phyloP scores from a whole-genome alignment of 2,888 invertebrate genomes.

The Rotaria magnacalcarata region DNA sequence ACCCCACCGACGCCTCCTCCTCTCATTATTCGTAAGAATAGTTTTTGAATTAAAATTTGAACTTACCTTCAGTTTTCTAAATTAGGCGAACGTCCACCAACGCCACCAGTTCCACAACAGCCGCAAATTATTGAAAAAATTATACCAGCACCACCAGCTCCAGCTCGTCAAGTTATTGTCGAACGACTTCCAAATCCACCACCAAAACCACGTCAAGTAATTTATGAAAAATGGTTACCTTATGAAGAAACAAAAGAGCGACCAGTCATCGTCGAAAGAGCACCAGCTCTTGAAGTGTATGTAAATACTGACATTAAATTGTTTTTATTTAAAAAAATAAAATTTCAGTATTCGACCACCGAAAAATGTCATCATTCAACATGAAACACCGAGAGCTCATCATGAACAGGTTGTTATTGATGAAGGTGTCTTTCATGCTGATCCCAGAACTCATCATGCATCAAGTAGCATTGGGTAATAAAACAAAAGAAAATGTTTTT shows the following conservation, averaged over 20 bases:
- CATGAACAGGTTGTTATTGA: conserved; percentile 10
- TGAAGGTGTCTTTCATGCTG: conserved; percentile 34
- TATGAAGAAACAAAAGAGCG: conserved; percentile 27
- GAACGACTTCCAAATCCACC: neutral
- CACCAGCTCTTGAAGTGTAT: neutral
- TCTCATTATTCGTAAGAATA: conserved; percentile 8
- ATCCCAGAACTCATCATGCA: neutral
- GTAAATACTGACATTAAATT: neutral
- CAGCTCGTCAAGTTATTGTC: conserved; percentile 25
- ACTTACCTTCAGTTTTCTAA: neutral
- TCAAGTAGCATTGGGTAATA: neutral
- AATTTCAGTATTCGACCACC: conserved; percentile 1
- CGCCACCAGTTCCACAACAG: conserved; percentile 15
- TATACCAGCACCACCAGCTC: conserved; percentile 17
- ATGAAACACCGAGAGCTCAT: conserved; percentile 18
- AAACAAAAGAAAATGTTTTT: neutral
- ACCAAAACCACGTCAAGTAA: conserved; percentile 23
- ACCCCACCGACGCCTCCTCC: conserved; percentile 33
- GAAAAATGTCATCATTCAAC: conserved; percentile 17
- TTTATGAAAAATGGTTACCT: conserved; percentile 36
- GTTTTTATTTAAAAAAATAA: neutral
- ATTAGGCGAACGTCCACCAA: conserved; percentile 30
- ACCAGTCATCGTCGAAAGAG: conserved; percentile 12
- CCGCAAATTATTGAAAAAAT: conserved; percentile 25
- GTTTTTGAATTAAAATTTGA: too few relatives aligned